phyloP scores from a whole-genome alignment of 2,888 invertebrate genomes.

The Steinernema hermaphroditum region DNA sequence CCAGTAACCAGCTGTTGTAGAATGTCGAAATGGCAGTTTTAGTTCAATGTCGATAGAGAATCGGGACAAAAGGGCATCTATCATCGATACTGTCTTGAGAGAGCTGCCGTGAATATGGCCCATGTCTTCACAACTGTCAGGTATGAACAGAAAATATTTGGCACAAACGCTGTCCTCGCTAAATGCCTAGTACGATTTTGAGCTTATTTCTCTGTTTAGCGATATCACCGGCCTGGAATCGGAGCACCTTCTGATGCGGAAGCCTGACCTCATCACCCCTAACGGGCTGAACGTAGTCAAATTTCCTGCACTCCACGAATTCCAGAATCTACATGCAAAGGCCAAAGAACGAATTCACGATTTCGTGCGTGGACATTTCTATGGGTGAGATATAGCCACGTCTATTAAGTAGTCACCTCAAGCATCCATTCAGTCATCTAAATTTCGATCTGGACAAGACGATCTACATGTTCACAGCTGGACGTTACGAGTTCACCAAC shows the following conservation, averaged over 20 bases:
- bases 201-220: too few relatives aligned
- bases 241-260: slow-evolving; percentile 86
- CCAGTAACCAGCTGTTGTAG: neutral
- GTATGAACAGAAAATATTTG: too few relatives aligned
- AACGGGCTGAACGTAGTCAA: slow-evolving; percentile 98
- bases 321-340: slow-evolving; percentile 94
- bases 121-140: slow-evolving; percentile 95
- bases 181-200: too few relatives aligned
- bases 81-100: slow-evolving; percentile 95
- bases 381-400: slow-evolving; percentile 77
- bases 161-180: too few relatives aligned
- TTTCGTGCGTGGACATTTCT: slow-evolving; percentile 95
- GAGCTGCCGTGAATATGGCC: slow-evolving; percentile 86
- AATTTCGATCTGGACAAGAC: slow-evolving; percentile 98
- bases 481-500: slow-evolving; percentile 96
- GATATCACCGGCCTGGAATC: slow-evolving; percentile 76
- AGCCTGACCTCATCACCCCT: slow-evolving; percentile 88
- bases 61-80: slow-evolving; percentile 98
- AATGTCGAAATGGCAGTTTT: neutral
- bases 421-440: slow-evolving; percentile 78
- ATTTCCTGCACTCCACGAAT: slow-evolving; percentile 96
- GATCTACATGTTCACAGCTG: slow-evolving; percentile 96
- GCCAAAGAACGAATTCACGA: slow-evolving; percentile 97
- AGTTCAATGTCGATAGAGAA: slow-evolving; percentile 94
- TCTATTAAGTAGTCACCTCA: neutral